Evolutionary conservation across 2,797 vertebrate genomes (phyloP), one percentile per base, ranked within the genome.

Genomic region (Tauraco hartlaubi): DNA sequence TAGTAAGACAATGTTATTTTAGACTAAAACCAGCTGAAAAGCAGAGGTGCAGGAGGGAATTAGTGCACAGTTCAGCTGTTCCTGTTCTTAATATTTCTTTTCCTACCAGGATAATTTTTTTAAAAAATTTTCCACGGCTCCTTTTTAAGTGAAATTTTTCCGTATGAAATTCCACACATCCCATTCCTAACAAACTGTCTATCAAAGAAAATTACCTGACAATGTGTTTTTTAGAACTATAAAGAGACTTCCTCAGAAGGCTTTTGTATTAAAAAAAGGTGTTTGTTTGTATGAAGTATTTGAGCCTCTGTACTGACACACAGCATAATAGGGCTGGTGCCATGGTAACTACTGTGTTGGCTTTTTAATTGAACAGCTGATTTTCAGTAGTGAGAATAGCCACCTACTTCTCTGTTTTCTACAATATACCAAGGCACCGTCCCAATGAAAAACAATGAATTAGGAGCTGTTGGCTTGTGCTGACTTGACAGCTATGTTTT

Each of bases 331-430:
- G 55, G 73, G 61, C 64, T 91, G 91, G 81, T 94, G 84, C 92
- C 83, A 94, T 93, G 79, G 92, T 90, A 91, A 93, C 92, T 91
- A 39, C 90, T 0, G 6, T 14, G 58, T 56, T 66, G 35, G 12
- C 19, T 84, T 73, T 90, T 89, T 90, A 94, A 92, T 92, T 92
- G 77, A 94, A 73, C 72, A 74, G 74, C 86, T 92, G 96, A 88
- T 67, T 95, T 94, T 71, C 88, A 63, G 73, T 9, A 49, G 63
- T 59, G 82, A 92, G 79, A 83, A 92, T 33, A 12, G 4, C 74
- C 73, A 55, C 62, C 69, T 86, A 23, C 52, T 78, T 54, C 77
- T 56, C 58, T 13, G 23, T 51, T 90, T 90, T 46, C 73, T 16
- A 4, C 61, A 67, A 39, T 74, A 67, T 23, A 61, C 44, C 39